Base-by-base conservation (phyloP, 2,888 invertebrate genomes). In the Steinernema carpocapsae region DNA sequence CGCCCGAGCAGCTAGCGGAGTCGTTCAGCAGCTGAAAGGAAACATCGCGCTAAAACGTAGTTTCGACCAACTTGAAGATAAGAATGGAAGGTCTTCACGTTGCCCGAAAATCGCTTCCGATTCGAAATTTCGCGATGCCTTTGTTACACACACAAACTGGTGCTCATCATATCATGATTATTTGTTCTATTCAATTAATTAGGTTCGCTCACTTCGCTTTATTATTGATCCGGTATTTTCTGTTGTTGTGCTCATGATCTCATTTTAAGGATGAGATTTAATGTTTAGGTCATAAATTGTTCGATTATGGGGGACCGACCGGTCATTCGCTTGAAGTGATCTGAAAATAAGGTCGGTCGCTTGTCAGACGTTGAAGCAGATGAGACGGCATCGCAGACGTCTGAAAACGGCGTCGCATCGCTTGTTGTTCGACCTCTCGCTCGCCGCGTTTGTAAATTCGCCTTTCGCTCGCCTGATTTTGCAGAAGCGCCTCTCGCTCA, bases 101-200 rank as follows among this genome's bases (percentile, higher is more conserved):
- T 29, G 17, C 32, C 32, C 29, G 37, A 64, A 64, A 64, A 32
- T 64, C 64, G 64, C 64, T 64, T 29, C 29, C 64, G 64, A 64
- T 64, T 64, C 64, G 64, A 64, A 29, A 17, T 64, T 24, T 6
- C 32, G 64, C 64, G 64, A 64, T 64, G 64, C 64, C 64, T 64
- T 64, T 64, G 64, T n/a, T 52, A 52, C 37, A 37, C n/a, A n/a
- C n/a, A n/a, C n/a, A n/a, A n/a, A n/a, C 32, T 64, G 64, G 64
- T 64, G 64, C 64, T 64, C 32, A 4, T 32, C 24, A 17, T 56
- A 48, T 48, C 19, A 48, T 48, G 48, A 48, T 2, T 19, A n/a
- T n/a, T 48, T 48, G 4, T 48, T 48, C 3, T 48, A 48, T 48
- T 14, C 19, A 7, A 29, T 17, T 64, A 26, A 64, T 19, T 37